Percentiles rank a stretch among this genome's conserved stretches.
phyloP scores from a whole-genome alignment of 64 coral and sea anemone species.

The Montipora capricornis region DNA sequence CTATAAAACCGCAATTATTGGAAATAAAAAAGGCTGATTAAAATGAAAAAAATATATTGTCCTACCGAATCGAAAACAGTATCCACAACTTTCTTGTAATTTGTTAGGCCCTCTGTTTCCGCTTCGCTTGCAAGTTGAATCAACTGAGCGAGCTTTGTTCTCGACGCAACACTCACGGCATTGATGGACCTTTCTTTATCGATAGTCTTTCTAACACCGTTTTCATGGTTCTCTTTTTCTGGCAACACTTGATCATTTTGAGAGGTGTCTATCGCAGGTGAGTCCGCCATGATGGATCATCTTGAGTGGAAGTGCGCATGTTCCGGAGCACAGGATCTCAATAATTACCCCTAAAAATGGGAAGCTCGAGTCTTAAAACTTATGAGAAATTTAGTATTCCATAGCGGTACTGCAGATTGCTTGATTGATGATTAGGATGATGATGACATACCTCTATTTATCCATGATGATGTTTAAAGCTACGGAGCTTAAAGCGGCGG shows the following conservation, averaged over 20 bases:
- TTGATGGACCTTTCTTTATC: constrained; percentile 74
- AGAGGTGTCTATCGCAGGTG: constrained; percentile 44
- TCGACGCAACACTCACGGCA: constrained; percentile 76
- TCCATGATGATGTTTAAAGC: too few relatives aligned
- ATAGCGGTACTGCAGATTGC: too few relatives aligned
- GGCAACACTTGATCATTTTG: constrained; percentile 25
- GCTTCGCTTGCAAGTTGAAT: constrained; percentile 84
- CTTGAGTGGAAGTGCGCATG: constrained; percentile 75
- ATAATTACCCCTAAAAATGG: too few relatives aligned
- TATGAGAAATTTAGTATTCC: too few relatives aligned
- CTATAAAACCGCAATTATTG: too few relatives aligned
- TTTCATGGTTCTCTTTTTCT: constrained; percentile 52
- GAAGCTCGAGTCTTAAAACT: too few relatives aligned
- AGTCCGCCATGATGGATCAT: constrained; percentile 95
- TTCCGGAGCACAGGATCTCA: neutral
- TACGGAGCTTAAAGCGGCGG: too few relatives aligned
- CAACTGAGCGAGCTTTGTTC: constrained; percentile 77
- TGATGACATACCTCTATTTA: too few relatives aligned
- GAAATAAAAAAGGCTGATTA: neutral
- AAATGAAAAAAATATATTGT: constrained; percentile 37
- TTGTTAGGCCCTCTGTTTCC: constrained; percentile 76
- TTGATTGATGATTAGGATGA: too few relatives aligned
- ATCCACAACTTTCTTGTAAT: constrained; percentile 90
- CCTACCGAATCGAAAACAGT: constrained; percentile 94
- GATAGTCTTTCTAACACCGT: constrained; percentile 49